Evolutionary conservation across 2,888 invertebrate genomes (phyloP), one percentile per base, ranked within the genome.

Genomic region (Lacanobia oleracea): DNA sequence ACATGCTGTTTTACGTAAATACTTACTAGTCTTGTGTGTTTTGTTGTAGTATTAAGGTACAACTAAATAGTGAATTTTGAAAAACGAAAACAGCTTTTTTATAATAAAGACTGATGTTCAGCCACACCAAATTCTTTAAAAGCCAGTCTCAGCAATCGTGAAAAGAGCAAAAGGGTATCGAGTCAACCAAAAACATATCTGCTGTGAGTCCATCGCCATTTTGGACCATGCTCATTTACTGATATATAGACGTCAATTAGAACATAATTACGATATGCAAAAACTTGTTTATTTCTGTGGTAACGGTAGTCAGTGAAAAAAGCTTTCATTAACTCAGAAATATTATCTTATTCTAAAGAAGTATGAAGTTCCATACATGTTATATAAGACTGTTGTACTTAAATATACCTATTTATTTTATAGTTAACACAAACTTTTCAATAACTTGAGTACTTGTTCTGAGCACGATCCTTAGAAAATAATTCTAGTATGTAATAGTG

Each of bases 391-490:
- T 40, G 37, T 68, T 77, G 70, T 79, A 81, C 79, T 82, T 67
- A 60, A 27, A 23, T 18, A 57, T 62, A 33, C 40, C 51, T 66
- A 67, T 51, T 72, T 79, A 57, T 69, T 57, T 59, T 37, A 61
- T 53, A 68, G 23, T 37, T 56, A 60, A 60, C 40, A 75, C 40
- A 45, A 48, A 68, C 37, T 27, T 45, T 75, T 65, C 7, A 40
- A 67, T 61, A 53, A 37, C 23, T 67, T 18, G 57, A 63, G 37
- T 53, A 65, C 18, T 18, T 62, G 45, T 10, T 23, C 45, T 21
- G 79, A 83, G 83, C 79, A 79, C 79, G 79, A 83, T 64, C 79
- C 83, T n/a, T 53, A 43, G 40, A 67, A 73, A 68, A 69, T 64
- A 23, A 54, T 45, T 56, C 51, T 71, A 57, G 48, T 71, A 70